Evolutionary conservation across 2,888 invertebrate species (phyloP).

Genomic region (Acleris laterana): DNA sequence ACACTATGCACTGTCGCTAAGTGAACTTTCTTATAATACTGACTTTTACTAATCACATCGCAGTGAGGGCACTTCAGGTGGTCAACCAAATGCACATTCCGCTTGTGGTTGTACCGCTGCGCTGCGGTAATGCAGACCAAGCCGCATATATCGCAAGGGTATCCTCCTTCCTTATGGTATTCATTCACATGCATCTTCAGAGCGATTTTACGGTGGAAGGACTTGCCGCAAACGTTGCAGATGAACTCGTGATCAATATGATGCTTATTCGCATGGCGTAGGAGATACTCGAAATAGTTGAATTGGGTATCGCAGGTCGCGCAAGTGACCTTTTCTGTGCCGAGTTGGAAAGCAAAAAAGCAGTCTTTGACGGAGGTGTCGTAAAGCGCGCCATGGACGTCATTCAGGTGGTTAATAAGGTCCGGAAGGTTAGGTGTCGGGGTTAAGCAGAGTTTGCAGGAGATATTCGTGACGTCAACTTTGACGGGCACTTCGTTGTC

Average conservation of each 20-base stretch:
- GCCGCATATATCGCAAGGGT: conserved; percentile 22
- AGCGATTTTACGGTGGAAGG: conserved; percentile 46
- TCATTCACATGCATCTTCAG: conserved; percentile 20
- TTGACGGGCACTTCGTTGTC: conserved; percentile 36
- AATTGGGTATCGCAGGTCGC: conserved; percentile 26
- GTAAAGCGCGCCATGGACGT: conserved; percentile 19
- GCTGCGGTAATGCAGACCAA: conserved; percentile 8
- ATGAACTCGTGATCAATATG: conserved; percentile 25
- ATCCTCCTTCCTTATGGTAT: conserved; percentile 27
- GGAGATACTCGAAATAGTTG: conserved; percentile 35
- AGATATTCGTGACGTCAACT: conserved; percentile 33
- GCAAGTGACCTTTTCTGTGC: conserved; percentile 31
- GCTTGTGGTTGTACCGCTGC: conserved; percentile 24
- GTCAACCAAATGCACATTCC: conserved; percentile 11
- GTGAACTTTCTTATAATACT: conserved; percentile 34
- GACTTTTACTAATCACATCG: conserved; percentile 22
- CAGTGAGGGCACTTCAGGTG: conserved; percentile 36
- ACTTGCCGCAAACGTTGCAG: conserved; percentile 39
- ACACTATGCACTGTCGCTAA: conserved; percentile 36
- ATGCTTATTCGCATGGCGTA: conserved; percentile 34
- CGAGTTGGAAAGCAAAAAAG: conserved; percentile 36
- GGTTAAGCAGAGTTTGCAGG: conserved; percentile 31
- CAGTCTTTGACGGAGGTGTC: conserved; percentile 27
- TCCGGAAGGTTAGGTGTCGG: conserved; percentile 10
- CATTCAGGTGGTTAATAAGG: conserved; percentile 20